Percentiles rank a stretch among this genome's conserved stretches.
Conservation (phyloP, 2,113 vertebrate genomes). For the Lagopus muta region DNA sequence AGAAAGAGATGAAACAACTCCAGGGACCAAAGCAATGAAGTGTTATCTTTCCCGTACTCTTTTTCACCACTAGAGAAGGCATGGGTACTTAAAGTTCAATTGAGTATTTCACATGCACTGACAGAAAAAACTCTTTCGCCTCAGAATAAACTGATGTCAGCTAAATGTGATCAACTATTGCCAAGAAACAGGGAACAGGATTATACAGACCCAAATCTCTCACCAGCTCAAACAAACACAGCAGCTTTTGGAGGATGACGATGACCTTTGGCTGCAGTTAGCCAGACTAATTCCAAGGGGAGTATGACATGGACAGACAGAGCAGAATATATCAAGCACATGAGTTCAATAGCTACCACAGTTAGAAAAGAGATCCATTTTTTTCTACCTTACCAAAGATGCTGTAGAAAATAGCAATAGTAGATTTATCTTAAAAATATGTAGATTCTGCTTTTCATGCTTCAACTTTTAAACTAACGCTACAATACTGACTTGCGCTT, state of each 20-base stretch:
- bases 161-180: background rate
- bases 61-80: background rate
- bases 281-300: background rate
- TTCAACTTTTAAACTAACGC: background rate
- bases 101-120: background rate
- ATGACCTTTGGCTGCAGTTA: background rate
- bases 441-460: background rate
- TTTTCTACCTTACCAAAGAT: background rate
- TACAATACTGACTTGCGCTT: background rate
- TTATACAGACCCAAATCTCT: background rate
- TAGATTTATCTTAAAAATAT: background rate
- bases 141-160: background rate
- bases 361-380: background rate
- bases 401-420: background rate
- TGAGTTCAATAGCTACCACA: background rate
- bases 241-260: background rate
- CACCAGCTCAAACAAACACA: background rate
- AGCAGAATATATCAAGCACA: background rate
- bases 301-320: accelerated
- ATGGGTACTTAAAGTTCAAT: background rate
- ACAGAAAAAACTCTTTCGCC: background rate
- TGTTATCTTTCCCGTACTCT: background rate
- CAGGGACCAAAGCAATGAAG: background rate
- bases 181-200: background rate
- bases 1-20: background rate